A percentile compares a stretch with the other conserved stretches of the same genome.
These are phyloP conservation scores for Venustoraphidia nigricollis DNA, from an alignment of 2,888 invertebrate species.

Conservation along the genomic window DNA sequence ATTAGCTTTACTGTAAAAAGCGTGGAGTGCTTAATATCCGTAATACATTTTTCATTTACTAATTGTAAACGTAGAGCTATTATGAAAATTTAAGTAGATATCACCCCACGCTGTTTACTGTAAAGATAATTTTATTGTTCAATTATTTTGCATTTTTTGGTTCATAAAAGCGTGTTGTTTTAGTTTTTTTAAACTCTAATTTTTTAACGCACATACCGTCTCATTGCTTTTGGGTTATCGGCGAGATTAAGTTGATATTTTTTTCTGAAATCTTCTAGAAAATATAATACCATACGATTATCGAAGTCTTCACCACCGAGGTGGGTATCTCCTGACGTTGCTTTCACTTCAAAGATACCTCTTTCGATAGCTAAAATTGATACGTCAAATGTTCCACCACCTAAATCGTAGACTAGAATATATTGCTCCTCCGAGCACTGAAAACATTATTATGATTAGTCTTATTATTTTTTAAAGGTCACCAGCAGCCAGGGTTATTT, in stretches of 20 bases:
- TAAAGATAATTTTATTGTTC: too few relatives aligned
- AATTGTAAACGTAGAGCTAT: too few relatives aligned
- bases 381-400: slow-evolving; percentile 54
- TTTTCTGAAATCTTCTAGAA: slow-evolving; percentile 35
- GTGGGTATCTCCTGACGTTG: slow-evolving; percentile 43
- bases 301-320: slow-evolving; percentile 36
- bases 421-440: slow-evolving; percentile 25
- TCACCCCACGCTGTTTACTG: too few relatives aligned
- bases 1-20: too few relatives aligned
- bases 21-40: too few relatives aligned
- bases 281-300: slow-evolving; percentile 34
- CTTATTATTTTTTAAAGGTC: neutral
- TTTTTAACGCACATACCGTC: slow-evolving; percentile 25
- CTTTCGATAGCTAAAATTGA: slow-evolving; percentile 52
- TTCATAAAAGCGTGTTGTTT: too few relatives aligned
- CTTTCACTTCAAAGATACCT: slow-evolving; percentile 43
- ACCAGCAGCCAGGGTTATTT: neutral
- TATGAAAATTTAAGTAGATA: too few relatives aligned
- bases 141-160: too few relatives aligned
- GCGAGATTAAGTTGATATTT: slow-evolving; percentile 34
- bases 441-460: slow-evolving; percentile 1
- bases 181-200: too few relatives aligned
- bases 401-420: slow-evolving; percentile 30
- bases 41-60: too few relatives aligned
- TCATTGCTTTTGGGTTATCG: slow-evolving; percentile 33